phyloP scores from a whole-genome alignment of 1,140 invertebrate genomes.

The Berghia stephanieae region DNA sequence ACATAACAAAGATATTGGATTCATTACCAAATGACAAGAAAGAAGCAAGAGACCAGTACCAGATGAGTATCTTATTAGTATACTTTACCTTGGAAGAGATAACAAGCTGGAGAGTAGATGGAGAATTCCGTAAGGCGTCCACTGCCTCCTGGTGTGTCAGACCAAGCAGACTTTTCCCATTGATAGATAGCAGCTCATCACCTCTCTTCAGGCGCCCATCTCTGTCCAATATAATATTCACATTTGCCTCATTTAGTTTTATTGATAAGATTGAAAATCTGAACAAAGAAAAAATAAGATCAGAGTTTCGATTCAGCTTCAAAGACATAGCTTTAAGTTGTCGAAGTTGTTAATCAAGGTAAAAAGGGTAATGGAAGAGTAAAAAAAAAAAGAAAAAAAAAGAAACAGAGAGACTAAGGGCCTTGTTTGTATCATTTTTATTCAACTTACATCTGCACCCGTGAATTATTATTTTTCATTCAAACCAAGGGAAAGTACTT shows the following conservation, averaged over 20 bases:
- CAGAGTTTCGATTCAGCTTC: neutral
- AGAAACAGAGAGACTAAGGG: neutral
- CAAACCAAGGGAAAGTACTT: no score
- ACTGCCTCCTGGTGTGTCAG: constrained; percentile 81
- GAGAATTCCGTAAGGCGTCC: constrained; percentile 73
- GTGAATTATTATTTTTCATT: no score
- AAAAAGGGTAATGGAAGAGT: neutral
- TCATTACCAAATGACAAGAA: no score
- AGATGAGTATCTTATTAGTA: neutral
- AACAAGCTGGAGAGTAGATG: constrained; percentile 79
- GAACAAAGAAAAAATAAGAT: neutral
- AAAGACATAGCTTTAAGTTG: neutral
- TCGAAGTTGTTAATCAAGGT: neutral
- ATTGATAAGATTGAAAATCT: neutral
- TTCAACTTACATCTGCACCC: no score
- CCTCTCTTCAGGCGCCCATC: constrained; percentile 82
- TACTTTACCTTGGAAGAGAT: constrained; percentile 68
- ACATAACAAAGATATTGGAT: no score
- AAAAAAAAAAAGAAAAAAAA: constrained; percentile 43
- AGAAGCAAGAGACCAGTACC: no score
- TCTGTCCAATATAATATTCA: constrained; percentile 67
- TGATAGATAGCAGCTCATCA: constrained; percentile 88
- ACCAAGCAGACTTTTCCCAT: constrained; percentile 81
- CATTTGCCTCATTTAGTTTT: neutral
- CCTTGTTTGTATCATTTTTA: neutral